These are phyloP conservation scores for Rana temporaria DNA, from an alignment of 2,113 vertebrate genomes.

Conservation along the genomic window DNA sequence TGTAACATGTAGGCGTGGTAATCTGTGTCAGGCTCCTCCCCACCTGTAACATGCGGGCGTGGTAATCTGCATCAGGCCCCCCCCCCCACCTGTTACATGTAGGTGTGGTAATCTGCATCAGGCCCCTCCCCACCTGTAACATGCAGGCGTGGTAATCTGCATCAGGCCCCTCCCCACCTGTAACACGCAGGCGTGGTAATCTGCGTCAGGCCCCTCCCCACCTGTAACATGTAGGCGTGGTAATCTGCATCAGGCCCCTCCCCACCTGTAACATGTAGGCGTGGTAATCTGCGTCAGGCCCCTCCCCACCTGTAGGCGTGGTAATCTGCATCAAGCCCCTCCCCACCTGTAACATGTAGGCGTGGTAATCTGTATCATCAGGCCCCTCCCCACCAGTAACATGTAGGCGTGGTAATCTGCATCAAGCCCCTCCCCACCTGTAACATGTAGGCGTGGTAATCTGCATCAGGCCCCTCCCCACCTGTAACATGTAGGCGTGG, in stretches of 20 bases:
- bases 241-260: slow-evolving; percentile 80
- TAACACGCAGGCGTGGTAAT: slow-evolving; percentile 96
- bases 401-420: slow-evolving; percentile 98
- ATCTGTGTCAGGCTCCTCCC: slow-evolving; percentile 72
- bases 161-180: slow-evolving; percentile 79
- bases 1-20: slow-evolving; percentile 97
- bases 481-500: slow-evolving; percentile 96
- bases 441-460: slow-evolving; percentile 96
- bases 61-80: slow-evolving; percentile 87
- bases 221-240: slow-evolving; percentile 96
- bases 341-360: slow-evolving; percentile 93
- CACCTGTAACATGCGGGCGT: slow-evolving; percentile 96
- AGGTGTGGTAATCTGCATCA: slow-evolving; percentile 96
- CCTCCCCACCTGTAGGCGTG: slow-evolving; percentile 90
- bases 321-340: slow-evolving; percentile 80
- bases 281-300: slow-evolving; percentile 89
- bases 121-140: slow-evolving; percentile 82
- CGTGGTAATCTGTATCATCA: slow-evolving; percentile 97
- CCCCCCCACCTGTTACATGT: slow-evolving; percentile 90
- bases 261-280: slow-evolving; percentile 95
- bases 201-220: slow-evolving; percentile 71
- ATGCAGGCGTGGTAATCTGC: slow-evolving; percentile 98
- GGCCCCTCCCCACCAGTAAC: slow-evolving; percentile 82
- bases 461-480: slow-evolving; percentile 71
- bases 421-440: slow-evolving; percentile 79